phyloP scores from a whole-genome alignment of 2,113 vertebrate genomes.

The Paedocypris sp. region DNA sequence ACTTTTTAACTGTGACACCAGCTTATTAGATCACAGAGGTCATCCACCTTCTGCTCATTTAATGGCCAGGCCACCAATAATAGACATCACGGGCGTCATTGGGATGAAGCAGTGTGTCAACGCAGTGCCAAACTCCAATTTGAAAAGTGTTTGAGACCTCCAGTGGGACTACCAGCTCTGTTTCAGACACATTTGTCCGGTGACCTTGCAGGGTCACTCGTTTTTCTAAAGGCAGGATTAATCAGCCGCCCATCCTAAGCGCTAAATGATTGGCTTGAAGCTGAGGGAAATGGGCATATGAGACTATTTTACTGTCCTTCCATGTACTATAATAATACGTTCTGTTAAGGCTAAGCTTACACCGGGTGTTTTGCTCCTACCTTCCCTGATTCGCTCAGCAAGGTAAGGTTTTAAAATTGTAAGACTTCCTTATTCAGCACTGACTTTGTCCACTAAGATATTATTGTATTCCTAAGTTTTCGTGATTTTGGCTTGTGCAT shows the following conservation, averaged over 20 bases:
- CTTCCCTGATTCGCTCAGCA: background rate
- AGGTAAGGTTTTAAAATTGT: background rate
- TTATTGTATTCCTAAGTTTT: no score
- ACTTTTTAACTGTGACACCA: constrained; percentile 42
- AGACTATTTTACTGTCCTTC: background rate
- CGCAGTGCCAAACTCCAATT: constrained; percentile 35
- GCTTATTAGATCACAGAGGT: constrained; percentile 42
- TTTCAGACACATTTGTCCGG: constrained; percentile 15
- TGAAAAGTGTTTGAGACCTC: constrained; percentile 34
- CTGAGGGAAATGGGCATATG: background rate
- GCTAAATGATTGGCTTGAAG: constrained; percentile 19
- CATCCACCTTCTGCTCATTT: constrained; percentile 31
- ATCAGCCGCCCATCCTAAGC: constrained; percentile 16
- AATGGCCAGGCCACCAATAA: constrained; percentile 33
- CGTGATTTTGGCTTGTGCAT: no score
- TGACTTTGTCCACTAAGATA: background rate
- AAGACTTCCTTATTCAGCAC: background rate
- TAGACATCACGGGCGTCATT: constrained; percentile 32
- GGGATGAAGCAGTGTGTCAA: constrained; percentile 39
- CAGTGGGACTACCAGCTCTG: constrained; percentile 29
- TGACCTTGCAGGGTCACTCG: constrained; percentile 43
- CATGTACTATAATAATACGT: constrained; percentile 13
- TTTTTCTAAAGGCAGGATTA: constrained; percentile 27
- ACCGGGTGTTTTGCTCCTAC: background rate
- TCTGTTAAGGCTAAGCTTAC: constrained; percentile 6